These are phyloP conservation scores for Sisyra nigra DNA, from an alignment of 2,888 invertebrate genomes.

Conservation along the genomic window DNA sequence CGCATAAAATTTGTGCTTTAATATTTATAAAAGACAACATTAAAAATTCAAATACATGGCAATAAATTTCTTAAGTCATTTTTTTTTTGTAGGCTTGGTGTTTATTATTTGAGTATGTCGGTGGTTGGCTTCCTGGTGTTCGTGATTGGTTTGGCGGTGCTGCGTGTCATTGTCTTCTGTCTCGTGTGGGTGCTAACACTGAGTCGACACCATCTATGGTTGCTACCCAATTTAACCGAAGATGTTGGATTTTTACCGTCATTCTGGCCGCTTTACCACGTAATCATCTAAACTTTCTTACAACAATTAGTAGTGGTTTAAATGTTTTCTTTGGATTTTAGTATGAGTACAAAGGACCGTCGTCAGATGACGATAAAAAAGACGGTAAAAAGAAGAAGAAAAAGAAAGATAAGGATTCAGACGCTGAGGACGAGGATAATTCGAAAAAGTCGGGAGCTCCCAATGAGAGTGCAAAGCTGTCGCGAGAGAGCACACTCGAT, in stretches of 20 bases:
- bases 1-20: no score
- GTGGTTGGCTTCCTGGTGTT: conserved; percentile 91
- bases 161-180: conserved; percentile 84
- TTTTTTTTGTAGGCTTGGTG: conserved; percentile 52
- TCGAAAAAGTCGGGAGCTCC: conserved; percentile 24
- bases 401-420: conserved; percentile 69
- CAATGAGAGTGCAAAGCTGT: conserved; percentile 23
- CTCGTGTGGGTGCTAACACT: conserved; percentile 75
- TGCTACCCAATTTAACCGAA: conserved; percentile 97
- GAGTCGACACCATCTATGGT: conserved; percentile 90
- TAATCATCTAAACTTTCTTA: conserved; percentile 20
- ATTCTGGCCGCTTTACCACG: conserved; percentile 93
- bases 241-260: conserved; percentile 98
- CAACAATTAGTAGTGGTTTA: not conserved
- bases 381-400: conserved; percentile 51
- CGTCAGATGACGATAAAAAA: conserved; percentile 33
- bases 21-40: no score
- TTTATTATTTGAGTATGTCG: conserved; percentile 91
- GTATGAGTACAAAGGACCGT: conserved; percentile 66
- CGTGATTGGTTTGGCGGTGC: conserved; percentile 76
- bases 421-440: conserved; percentile 46
- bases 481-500: conserved; percentile 19
- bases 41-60: no score
- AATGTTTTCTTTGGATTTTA: conserved; percentile 28
- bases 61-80: conserved; percentile 8